Conservation (phyloP, 92 coral and sea anemone species). For the Epizoanthus scotinus region DNA sequence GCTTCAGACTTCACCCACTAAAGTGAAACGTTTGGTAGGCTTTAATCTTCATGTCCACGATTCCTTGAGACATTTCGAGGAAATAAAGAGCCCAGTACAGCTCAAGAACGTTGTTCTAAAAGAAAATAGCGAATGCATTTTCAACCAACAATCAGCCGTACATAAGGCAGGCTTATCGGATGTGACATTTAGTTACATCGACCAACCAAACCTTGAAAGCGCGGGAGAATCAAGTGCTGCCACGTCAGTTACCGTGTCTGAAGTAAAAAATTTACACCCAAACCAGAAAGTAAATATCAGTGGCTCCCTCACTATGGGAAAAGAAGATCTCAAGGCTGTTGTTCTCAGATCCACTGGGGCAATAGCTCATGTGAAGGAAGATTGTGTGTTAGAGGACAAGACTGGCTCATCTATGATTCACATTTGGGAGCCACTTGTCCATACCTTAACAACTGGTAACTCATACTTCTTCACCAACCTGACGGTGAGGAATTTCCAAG, state of each 20-base stretch:
- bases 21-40: constrained; percentile 45
- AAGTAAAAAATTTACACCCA: constrained; percentile 34
- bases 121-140: constrained; percentile 31
- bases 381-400: constrained; percentile 41
- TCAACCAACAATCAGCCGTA: constrained; percentile 44
- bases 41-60: constrained; percentile 41
- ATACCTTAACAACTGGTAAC: constrained; percentile 38
- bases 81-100: constrained; percentile 43
- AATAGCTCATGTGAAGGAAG: constrained; percentile 35
- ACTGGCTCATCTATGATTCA: constrained; percentile 42
- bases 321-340: constrained; percentile 28
- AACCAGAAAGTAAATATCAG: constrained; percentile 42
- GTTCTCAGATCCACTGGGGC: constrained; percentile 28
- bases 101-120: constrained; percentile 32
- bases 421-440: constrained; percentile 44
- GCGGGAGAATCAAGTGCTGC: constrained; percentile 27
- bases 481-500: constrained; percentile 45
- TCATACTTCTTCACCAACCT: constrained; percentile 47
- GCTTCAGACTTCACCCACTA: constrained; percentile 49
- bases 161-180: constrained; percentile 32
- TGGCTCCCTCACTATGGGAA: constrained; percentile 38
- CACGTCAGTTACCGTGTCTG: constrained; percentile 36
- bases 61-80: constrained; percentile 39
- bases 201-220: constrained; percentile 46
- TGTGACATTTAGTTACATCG: constrained; percentile 33